These are phyloP conservation scores for Cheilosia variabilis DNA, from an alignment of 2,888 invertebrate species.

Conservation along the genomic window DNA sequence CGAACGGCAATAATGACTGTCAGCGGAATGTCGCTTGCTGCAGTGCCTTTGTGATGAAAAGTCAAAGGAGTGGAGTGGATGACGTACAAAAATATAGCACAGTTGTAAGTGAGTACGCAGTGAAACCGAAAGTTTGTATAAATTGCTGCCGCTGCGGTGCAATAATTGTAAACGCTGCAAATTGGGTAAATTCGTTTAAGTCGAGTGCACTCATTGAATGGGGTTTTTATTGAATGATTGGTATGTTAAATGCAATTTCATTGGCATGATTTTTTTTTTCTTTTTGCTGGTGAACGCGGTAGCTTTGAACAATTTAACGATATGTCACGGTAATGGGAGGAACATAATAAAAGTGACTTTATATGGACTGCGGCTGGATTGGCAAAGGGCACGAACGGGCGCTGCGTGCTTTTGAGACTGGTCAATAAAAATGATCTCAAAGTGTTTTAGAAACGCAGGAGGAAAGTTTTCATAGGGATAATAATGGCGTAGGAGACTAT, in stretches of 20 bases:
- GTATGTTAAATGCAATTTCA: conserved; percentile 42
- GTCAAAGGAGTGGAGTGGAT: conserved; percentile 49
- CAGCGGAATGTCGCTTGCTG: conserved; percentile 3
- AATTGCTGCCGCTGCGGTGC: conserved; percentile 39
- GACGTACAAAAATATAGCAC: not conserved
- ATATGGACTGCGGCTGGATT: too few relatives aligned
- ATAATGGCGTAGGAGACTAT: too few relatives aligned
- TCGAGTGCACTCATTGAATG: conserved; percentile 21
- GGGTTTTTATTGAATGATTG: conserved; percentile 51
- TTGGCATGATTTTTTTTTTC: conserved; percentile 12
- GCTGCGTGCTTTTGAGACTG: too few relatives aligned
- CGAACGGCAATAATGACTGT: conserved; percentile 42
- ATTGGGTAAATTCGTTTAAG: conserved; percentile 62
- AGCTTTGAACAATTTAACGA: conserved; percentile 25
- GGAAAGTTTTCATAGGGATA: too few relatives aligned
- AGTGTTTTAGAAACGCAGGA: too few relatives aligned
- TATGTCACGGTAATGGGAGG: not conserved
- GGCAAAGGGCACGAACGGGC: too few relatives aligned
- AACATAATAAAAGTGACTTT: not conserved
- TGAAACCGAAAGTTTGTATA: conserved; percentile 44
- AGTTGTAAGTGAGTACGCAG: not conserved
- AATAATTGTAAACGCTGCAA: conserved; percentile 46
- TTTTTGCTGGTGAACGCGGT: conserved; percentile 9
- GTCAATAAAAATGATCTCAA: too few relatives aligned
- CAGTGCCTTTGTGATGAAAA: conserved; percentile 27